Percentiles rank a stretch among this genome's conserved stretches.
phyloP scores from a whole-genome alignment of 1,140 invertebrate genomes.

The Lutraria rhynchaena region DNA sequence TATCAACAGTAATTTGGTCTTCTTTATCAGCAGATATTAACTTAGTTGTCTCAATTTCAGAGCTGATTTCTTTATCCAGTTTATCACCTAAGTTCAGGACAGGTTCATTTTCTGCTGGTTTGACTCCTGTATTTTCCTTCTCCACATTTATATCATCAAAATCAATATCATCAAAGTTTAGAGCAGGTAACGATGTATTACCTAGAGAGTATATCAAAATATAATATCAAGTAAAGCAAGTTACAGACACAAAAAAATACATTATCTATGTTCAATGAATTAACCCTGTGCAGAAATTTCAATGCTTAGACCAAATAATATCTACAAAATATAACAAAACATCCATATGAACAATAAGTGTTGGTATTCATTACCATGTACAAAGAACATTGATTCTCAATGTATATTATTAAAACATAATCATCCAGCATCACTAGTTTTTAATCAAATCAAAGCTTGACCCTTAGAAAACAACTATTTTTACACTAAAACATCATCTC shows the following conservation, averaged over 20 bases:
- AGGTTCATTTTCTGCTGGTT: not conserved
- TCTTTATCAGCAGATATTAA: not conserved
- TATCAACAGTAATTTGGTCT: not conserved
- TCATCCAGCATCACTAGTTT: too few relatives aligned
- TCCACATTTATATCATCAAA: not conserved
- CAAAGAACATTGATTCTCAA: too few relatives aligned
- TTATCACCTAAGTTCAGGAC: not conserved
- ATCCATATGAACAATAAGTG: too few relatives aligned
- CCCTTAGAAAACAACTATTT: not conserved
- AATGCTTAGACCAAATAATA: too few relatives aligned
- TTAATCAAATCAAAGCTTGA: not conserved
- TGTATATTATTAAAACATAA: not conserved
- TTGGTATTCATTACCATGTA: too few relatives aligned
- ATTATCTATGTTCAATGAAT: too few relatives aligned
- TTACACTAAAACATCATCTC: not conserved
- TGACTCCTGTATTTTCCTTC: not conserved
- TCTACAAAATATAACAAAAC: too few relatives aligned
- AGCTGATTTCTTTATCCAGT: not conserved
- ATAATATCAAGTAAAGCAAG: too few relatives aligned
- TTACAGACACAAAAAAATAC: too few relatives aligned
- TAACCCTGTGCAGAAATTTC: too few relatives aligned
- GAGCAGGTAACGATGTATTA: conserved; percentile 25
- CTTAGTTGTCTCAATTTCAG: not conserved
- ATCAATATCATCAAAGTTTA: conserved; percentile 40
- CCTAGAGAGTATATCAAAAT: too few relatives aligned